Evolutionary conservation across 2,113 vertebrate genomes (phyloP).

Genomic region (Microcebus jonahi): DNA sequence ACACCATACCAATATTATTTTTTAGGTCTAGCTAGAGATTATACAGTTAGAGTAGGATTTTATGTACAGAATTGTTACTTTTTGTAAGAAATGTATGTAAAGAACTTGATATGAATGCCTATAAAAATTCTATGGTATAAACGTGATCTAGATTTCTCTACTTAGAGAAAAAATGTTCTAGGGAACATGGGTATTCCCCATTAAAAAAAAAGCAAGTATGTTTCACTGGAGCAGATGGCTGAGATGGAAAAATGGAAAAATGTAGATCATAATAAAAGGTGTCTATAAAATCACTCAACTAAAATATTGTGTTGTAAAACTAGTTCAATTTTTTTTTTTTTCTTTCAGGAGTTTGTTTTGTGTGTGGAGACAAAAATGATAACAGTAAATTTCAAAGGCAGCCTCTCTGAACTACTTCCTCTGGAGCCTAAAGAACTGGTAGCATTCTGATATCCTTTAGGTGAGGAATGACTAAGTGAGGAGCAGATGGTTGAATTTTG

Average conservation of each 20-base stretch:
- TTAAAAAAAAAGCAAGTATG: neutral
- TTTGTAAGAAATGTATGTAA: neutral
- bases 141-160: neutral
- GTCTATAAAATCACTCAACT: conserved; percentile 52
- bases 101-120: neutral
- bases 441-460: conserved; percentile 66
- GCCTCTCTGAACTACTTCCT: conserved; percentile 70
- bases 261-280: neutral
- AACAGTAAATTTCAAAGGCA: conserved; percentile 68
- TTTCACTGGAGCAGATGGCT: conserved; percentile 8
- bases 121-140: neutral
- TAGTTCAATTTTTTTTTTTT: conserved; percentile 14
- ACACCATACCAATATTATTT: neutral
- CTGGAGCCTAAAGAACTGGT: conserved; percentile 60
- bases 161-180: conserved; percentile 6
- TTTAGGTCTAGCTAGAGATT: neutral
- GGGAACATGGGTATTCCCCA: neutral
- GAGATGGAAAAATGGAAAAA: conserved; percentile 33
- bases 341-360: conserved; percentile 65
- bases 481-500: conserved; percentile 78
- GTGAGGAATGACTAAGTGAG: conserved; percentile 47
- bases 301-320: conserved; percentile 54
- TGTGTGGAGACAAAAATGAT: conserved; percentile 52
- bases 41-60: neutral
- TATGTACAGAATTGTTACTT: neutral